phyloP scores from a whole-genome alignment of 2,888 invertebrate species.

The Andricus quercusramuli region DNA sequence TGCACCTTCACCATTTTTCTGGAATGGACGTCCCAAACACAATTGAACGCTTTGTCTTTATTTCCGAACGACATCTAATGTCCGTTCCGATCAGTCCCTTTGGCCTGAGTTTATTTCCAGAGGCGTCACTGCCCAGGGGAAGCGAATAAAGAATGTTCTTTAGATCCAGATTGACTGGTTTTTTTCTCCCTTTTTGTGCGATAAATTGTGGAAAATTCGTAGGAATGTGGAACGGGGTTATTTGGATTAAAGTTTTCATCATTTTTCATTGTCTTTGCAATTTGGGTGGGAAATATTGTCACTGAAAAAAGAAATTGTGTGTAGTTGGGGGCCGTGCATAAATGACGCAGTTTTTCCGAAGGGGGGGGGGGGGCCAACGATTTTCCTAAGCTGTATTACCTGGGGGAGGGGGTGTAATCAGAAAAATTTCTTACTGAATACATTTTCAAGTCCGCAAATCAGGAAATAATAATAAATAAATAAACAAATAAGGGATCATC shows the following conservation, averaged over 20 bases:
- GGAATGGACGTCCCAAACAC: constrained; percentile 44
- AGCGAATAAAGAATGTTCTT: constrained; percentile 13
- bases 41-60: constrained; percentile 52
- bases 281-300: background rate
- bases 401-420: too few relatives aligned
- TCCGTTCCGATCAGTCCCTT: constrained; percentile 44
- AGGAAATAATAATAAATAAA: too few relatives aligned
- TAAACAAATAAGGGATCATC: too few relatives aligned
- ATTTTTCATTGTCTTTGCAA: background rate
- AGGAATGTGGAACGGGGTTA: background rate
- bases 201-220: background rate
- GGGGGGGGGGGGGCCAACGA: too few relatives aligned
- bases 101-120: constrained; percentile 40
- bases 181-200: background rate
- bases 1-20: constrained; percentile 49
- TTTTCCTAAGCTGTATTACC: too few relatives aligned
- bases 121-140: background rate
- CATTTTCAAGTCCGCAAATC: too few relatives aligned
- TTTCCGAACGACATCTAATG: constrained; percentile 50
- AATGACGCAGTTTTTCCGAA: too few relatives aligned
- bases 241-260: background rate
- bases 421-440: too few relatives aligned
- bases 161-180: constrained; percentile 6
- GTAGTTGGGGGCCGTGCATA: too few relatives aligned
- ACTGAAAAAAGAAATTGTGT: too few relatives aligned